Evolutionary conservation across 92 coral and sea anemone genomes (phyloP).

Genomic region (Epizoanthus rinbou): DNA sequence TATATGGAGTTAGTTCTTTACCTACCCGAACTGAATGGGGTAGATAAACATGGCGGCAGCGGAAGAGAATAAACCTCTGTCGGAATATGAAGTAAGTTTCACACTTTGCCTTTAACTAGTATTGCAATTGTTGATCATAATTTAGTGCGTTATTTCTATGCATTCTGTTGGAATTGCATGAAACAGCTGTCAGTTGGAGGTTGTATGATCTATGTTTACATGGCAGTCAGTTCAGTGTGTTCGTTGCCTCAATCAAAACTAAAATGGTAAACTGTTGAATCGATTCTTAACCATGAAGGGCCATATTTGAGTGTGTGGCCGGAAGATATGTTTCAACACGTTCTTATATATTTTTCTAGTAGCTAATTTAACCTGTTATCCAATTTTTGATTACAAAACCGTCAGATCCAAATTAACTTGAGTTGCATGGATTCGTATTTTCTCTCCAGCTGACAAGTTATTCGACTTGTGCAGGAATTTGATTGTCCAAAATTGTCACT

Average conservation of each 20-base stretch:
- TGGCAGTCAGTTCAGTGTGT: neutral
- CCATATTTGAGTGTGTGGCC: slow-evolving; percentile 1
- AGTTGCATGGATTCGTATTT: too few species aligned
- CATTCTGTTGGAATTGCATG: neutral
- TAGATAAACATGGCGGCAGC: slow-evolving; percentile 27
- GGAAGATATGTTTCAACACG: neutral
- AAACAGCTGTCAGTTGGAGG: neutral
- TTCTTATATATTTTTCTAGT: neutral
- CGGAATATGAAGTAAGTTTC: slow-evolving; percentile 26
- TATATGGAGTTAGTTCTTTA: slow-evolving; percentile 3
- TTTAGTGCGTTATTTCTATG: neutral
- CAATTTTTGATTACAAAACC: too few species aligned
- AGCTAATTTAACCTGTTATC: too few species aligned
- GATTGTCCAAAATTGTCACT: too few species aligned
- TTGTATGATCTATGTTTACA: slow-evolving; percentile 9
- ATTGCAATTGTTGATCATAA: neutral
- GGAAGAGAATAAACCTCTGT: slow-evolving; percentile 25
- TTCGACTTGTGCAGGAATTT: too few species aligned
- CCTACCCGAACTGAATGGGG: neutral
- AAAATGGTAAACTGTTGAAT: slow-evolving; percentile 7
- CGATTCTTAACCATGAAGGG: neutral
- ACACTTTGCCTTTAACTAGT: neutral
- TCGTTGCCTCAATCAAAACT: neutral
- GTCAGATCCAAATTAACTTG: too few species aligned
- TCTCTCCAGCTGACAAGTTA: too few species aligned